Evolutionary conservation across 2,888 invertebrate species (phyloP), one percentile per base, ranked within the genome.

Genomic region (Polyommatus iphigenia): DNA sequence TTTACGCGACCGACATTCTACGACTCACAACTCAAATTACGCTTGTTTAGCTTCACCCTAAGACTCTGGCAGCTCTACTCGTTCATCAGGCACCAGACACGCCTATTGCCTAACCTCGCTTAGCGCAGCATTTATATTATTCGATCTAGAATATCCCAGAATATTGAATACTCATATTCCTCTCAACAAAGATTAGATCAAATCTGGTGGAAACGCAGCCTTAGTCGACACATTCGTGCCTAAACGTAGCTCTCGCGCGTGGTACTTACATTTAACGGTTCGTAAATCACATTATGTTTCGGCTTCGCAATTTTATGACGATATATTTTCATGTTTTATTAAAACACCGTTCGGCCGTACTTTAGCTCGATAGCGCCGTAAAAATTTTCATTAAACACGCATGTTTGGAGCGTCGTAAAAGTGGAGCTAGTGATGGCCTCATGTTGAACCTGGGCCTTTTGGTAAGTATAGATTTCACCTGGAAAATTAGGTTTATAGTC

Each of bases 261-360:
- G 20, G 62, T 62, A 24, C 62, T 24, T 20, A 62, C 24, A 62
- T 67, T 32, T 67, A 32, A 67, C 29, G 67, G 67, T 29, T 67
- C 67, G 10, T 67, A 29, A 67, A 67, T 67, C 29, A 67, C 67
- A 67, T 67, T 6, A 67, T 18, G 15, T 67, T 67, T 67, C 67
- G 29, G 67, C 24, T 13, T 4, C 24, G 24, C 29, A 32, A 67
- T 67, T 67, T 67, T 67, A 67, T 32, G 67, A 29, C 67, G 29
- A 67, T 67, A 67, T 67, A 67, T 67, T 67, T 75, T 75, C 46
- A 75, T 54, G 54, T 75, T 73, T 73, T 54, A 75, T 54, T 54
- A 75, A 75, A 75, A 75, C 75, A 75, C 10, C 50, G 50, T 29
- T 75, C 50, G 54, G 75, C 7, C 15, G 46, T 7, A 54, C 75